Evolutionary conservation across 2,797 vertebrate species (phyloP), one percentile per base, ranked within the genome.

Genomic region (Spondyliosoma cantharus): DNA sequence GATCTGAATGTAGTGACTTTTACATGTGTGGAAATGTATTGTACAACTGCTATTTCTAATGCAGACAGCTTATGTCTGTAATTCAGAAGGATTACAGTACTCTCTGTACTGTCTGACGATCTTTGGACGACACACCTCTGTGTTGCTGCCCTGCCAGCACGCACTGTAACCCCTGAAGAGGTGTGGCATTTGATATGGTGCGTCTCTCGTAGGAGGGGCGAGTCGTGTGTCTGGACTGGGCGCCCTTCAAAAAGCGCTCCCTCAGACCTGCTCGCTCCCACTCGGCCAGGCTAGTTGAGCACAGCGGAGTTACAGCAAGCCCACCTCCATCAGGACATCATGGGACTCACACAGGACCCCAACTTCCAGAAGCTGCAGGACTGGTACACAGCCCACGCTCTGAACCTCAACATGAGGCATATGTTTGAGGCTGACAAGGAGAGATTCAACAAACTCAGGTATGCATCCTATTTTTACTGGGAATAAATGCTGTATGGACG

Each of bases 401-500:
- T 93, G 57, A 92, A 90, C 68, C 95, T 99, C 83, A 96, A 96
- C 85, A 88, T 99, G 91, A 96, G 97, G 88, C 89, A 95, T 72
- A 95, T 98, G 91, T 99, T 99, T 83, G 95, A 97, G 9, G 75
- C 90, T 13, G 96, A 98, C 78, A 95, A 95, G 87, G 95, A 96
- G 7, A 94, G 97, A 53, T 98, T 98, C 95, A 91, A 81, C 84
- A 96, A 95, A 62, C 93, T 98, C 92, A 98, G 97, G 97, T 99
- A 93, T 60, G 80, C 46, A 20, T 61, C 37, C 9, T 22, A 12
- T 61, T 53, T 53, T 24, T 20, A 25, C 27, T 29, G 3, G 15
- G 13, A 37, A 32, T 37, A 42, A 45, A 64, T 9, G 4, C 43
- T 15, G 13, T 15, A 25, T 62, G 13, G 12, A 65, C n/a, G 56